Base-by-base conservation (phyloP, 2,888 invertebrate genomes). In the Nasonia oneida region DNA sequence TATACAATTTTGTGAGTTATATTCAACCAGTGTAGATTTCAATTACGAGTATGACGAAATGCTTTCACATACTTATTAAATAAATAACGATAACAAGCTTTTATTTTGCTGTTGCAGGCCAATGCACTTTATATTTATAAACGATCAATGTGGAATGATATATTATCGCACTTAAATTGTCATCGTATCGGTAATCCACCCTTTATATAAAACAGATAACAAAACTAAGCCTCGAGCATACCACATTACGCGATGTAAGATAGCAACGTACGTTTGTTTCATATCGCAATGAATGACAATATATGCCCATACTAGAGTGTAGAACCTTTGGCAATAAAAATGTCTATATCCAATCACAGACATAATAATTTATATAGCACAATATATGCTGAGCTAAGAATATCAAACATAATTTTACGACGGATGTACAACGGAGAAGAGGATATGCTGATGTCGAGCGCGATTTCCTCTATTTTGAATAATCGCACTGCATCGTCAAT, bases 401-500 rank as follows among this genome's bases (percentile, higher is more conserved):
- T 29, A 29, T 29, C 29, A 29, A 29, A 29, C 29, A 29, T 29
- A 29, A 29, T 29, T 29, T 29, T 29, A 67, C 15, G 10, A 15
- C 39, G 77, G 42, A 77, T 61, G 50, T 37, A 6, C 15, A 71
- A 2, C n/a, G 50, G 10, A 80, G n/a, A 23, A 39, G 70, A 14
- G 70, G 50, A 50, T 70, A 79, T 53, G 70, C 53, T n/a, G 37
- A 71, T 70, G 79, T 53, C 71, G 70, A 37, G 70, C 53, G 70
- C 70, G 79, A 80, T 80, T 80, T 70, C 79, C 67, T 50, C 37
- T 33, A 80, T 80, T 80, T 80, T 37, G 70, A 71, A 71, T 71
- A 80, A 80, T 71, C 53, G 79, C 50, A 70, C 50, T n/a, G 29
- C 70, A 47, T 37, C 47, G 53, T 70, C 50, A 33, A 37, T 67